Percentiles rank a stretch among this genome's conserved stretches.
Conservation (phyloP, 1,140 invertebrate species). For the Vanessa atalanta region DNA sequence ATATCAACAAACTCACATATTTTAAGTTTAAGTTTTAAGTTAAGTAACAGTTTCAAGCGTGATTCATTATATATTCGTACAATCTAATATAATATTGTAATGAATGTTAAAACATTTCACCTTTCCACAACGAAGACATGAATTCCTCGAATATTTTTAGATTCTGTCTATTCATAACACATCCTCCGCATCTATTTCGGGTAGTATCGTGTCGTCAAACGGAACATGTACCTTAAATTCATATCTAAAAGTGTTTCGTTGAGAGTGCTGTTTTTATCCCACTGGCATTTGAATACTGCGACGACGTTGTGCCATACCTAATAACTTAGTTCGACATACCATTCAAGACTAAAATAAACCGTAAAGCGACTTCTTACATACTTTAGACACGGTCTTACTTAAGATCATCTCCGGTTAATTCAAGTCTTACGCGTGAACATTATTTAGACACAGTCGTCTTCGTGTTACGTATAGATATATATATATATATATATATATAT, state of each 20-base stretch:
- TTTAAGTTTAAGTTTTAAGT: no score
- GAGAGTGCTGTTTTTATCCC: conserved; percentile 40
- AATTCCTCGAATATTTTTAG: conserved; percentile 49
- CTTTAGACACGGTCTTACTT: conserved; percentile 26
- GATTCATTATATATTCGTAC: no score
- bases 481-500: no score
- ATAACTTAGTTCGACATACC: conserved; percentile 40
- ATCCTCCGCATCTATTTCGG: conserved; percentile 65
- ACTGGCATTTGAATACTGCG: conserved; percentile 37
- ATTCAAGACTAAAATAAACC: conserved; percentile 39
- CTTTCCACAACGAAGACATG: conserved; percentile 18
- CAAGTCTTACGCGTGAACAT: not conserved
- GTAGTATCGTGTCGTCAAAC: conserved; percentile 54
- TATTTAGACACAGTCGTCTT: not conserved
- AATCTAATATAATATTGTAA: not conserved
- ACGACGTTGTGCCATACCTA: conserved; percentile 35
- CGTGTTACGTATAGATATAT: no score
- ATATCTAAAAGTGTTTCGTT: conserved; percentile 54
- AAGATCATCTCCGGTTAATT: conserved; percentile 17
- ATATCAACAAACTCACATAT: no score
- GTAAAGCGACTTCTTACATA: conserved; percentile 31
- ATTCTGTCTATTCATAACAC: conserved; percentile 63
- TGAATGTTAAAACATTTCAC: conserved; percentile 17
- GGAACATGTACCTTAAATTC: conserved; percentile 43
- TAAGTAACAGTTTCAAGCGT: no score